These are phyloP conservation scores for Rafetus swinhoei DNA, from an alignment of 2,113 vertebrate genomes.

Conservation along the genomic window DNA sequence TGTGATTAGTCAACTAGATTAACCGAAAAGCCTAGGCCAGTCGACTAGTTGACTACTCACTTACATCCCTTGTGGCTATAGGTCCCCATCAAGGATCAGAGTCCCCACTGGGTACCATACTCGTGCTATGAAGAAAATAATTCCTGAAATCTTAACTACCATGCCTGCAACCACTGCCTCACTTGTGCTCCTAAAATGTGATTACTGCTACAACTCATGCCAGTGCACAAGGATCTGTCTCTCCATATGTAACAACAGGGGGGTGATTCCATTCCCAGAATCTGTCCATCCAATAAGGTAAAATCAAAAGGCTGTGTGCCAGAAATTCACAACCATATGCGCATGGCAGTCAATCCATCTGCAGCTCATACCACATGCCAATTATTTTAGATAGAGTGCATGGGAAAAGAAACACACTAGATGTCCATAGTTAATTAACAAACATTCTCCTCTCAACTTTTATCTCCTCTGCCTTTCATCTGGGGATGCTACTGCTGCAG, in stretches of 20 bases:
- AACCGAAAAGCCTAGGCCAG: too few species aligned
- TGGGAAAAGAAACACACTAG: conserved; percentile 15
- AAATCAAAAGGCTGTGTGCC: background rate
- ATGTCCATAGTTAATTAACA: conserved; percentile 50
- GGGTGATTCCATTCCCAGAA: background rate
- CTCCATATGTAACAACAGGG: background rate
- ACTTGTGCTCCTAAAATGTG: background rate
- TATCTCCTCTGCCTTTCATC: conserved; percentile 66
- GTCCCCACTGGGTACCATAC: too few species aligned
- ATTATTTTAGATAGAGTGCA: conserved; percentile 19
- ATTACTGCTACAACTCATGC: background rate
- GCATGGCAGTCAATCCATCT: conserved; percentile 8
- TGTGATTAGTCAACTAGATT: too few species aligned
- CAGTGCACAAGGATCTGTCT: background rate
- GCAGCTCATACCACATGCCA: background rate
- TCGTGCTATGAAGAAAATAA: too few species aligned
- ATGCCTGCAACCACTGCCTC: background rate
- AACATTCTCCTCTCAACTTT: conserved; percentile 49
- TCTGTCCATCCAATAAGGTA: background rate
- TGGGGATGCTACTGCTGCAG: conserved; percentile 1
- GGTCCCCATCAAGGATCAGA: background rate
- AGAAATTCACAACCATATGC: conserved; percentile 24
- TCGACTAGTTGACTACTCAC: too few species aligned
- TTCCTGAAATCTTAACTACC: background rate
- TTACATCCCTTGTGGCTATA: background rate